A percentile compares a stretch with the other conserved stretches of the same genome.
Conservation (phyloP, 2,113 vertebrate genomes). For the Syngnathus floridae region DNA sequence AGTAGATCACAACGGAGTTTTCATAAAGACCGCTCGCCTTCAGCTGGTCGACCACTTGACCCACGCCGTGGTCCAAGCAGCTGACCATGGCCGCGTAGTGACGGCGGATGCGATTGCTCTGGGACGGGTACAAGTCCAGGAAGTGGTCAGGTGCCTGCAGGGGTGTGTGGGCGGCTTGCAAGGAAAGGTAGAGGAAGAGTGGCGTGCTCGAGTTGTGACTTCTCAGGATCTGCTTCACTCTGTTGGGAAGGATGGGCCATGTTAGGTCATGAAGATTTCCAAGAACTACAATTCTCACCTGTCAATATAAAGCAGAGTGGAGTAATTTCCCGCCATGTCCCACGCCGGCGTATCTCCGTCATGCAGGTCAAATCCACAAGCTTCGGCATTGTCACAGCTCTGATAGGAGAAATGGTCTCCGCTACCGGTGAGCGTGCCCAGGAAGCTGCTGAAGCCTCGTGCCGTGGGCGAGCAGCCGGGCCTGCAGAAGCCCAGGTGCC, state of each 20-base stretch:
- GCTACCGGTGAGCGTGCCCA: constrained; percentile 86
- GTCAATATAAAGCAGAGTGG: constrained; percentile 86
- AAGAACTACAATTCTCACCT: constrained; percentile 51
- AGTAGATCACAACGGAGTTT: constrained; percentile 86
- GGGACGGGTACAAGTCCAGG: constrained; percentile 76
- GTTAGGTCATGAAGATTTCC: not conserved
- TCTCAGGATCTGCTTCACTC: constrained; percentile 80
- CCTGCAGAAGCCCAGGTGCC: constrained; percentile 91
- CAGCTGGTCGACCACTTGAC: constrained; percentile 78
- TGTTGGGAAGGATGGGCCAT: constrained; percentile 28
- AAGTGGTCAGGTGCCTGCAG: constrained; percentile 82
- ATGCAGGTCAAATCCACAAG: constrained; percentile 89
- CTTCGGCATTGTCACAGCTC: constrained; percentile 88
- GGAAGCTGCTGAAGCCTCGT: constrained; percentile 86
- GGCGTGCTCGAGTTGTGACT: constrained; percentile 76
- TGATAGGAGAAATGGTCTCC: constrained; percentile 90
- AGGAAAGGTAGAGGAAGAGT: constrained; percentile 84
- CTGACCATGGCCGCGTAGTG: constrained; percentile 88
- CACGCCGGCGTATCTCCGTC: constrained; percentile 84
- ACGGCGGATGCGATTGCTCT: constrained; percentile 76
- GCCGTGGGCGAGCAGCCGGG: constrained; percentile 83
- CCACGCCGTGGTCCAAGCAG: constrained; percentile 82
- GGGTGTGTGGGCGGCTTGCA: constrained; percentile 85
- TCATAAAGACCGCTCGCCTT: constrained; percentile 75
- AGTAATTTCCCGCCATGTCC: constrained; percentile 84